Conservation (phyloP, 2,797 vertebrate species). For the Cryptoprocta ferox region DNA sequence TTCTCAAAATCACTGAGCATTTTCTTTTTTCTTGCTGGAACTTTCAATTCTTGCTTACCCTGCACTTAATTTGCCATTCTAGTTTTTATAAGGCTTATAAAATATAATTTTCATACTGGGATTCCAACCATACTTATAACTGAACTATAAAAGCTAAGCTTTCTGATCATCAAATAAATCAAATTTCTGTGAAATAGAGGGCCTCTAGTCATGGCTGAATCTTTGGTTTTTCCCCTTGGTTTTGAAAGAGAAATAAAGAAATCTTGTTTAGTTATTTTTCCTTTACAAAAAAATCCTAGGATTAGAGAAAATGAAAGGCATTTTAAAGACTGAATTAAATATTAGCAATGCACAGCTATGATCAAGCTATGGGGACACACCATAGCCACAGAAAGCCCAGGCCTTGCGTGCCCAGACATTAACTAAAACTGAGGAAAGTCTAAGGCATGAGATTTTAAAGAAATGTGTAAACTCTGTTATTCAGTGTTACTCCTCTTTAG, state of each 20-base stretch:
- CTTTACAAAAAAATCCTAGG: background rate
- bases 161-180: slow-evolving; percentile 75
- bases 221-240: background rate
- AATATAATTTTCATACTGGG: slow-evolving; percentile 79
- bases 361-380: too few relatives aligned
- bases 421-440: background rate
- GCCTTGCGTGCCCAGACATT: rapidly evolving
- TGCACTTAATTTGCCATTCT: slow-evolving; percentile 69
- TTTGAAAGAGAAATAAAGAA: slow-evolving; percentile 41
- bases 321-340: background rate
- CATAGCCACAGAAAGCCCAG: rapidly evolving
- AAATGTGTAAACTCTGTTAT: background rate
- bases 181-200: slow-evolving; percentile 56
- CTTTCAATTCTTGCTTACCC: background rate
- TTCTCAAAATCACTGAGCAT: background rate
- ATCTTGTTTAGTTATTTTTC: background rate
- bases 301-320: background rate
- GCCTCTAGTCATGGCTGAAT: background rate
- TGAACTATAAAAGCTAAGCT: slow-evolving; percentile 75
- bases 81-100: slow-evolving; percentile 69
- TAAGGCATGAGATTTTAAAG: background rate
- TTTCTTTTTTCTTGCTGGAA: background rate
- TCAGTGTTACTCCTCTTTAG: background rate
- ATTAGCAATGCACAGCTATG: background rate
- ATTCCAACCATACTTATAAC: slow-evolving; percentile 77